Conservation (phyloP, 2,797 vertebrate genomes). For the Urocyon cinereoargenteus region DNA sequence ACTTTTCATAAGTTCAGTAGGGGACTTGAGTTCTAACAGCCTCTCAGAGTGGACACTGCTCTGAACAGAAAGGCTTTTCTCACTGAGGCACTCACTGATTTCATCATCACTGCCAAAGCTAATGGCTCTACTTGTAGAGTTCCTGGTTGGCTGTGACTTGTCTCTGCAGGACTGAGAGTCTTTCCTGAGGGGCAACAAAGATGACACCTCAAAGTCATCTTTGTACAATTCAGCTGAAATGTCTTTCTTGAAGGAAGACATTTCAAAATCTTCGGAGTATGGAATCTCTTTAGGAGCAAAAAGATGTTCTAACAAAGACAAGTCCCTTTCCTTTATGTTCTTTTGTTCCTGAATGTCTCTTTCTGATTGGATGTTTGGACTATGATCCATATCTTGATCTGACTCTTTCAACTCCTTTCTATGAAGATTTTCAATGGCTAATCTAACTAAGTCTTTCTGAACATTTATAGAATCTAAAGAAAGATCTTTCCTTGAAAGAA, state of each 20-base stretch:
- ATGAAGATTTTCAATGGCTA: slow-evolving; percentile 72
- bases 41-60: slow-evolving; percentile 87
- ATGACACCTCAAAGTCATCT: slow-evolving; percentile 91
- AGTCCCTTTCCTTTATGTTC: slow-evolving; percentile 80
- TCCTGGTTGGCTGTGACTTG: slow-evolving; percentile 67
- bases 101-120: slow-evolving; percentile 90
- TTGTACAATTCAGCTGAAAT: slow-evolving; percentile 83
- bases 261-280: slow-evolving; percentile 87
- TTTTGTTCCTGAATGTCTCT: slow-evolving; percentile 62
- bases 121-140: slow-evolving; percentile 80
- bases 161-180: slow-evolving; percentile 78
- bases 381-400: slow-evolving; percentile 58
- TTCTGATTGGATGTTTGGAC: slow-evolving; percentile 66
- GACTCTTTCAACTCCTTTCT: slow-evolving; percentile 67
- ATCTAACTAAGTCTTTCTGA: slow-evolving; percentile 61
- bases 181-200: slow-evolving; percentile 83
- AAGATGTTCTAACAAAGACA: slow-evolving; percentile 77
- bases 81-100: slow-evolving; percentile 92
- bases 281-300: slow-evolving; percentile 79
- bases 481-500: slow-evolving; percentile 72
- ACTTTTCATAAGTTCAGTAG: slow-evolving; percentile 85
- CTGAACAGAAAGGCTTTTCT: slow-evolving; percentile 86
- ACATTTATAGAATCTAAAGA: slow-evolving; percentile 54
- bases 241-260: slow-evolving; percentile 86
- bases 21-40: slow-evolving; percentile 89